phyloP scores from a whole-genome alignment of 2,888 invertebrate species.

The Gerris lacustris region DNA sequence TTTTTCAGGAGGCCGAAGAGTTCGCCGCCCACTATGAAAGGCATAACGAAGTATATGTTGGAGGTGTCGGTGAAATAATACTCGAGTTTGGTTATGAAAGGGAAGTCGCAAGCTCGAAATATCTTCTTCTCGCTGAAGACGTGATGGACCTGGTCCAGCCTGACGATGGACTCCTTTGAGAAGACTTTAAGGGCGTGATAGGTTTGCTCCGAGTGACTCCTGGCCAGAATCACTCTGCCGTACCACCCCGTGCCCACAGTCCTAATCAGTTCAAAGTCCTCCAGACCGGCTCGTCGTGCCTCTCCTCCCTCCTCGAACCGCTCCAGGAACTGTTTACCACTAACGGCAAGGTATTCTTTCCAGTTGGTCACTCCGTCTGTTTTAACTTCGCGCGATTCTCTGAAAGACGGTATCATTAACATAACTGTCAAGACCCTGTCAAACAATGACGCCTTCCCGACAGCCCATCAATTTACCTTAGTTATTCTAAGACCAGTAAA shows the following conservation, averaged over 20 bases:
- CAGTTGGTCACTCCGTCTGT: slow-evolving; percentile 13
- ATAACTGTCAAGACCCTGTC: neutral
- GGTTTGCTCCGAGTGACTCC: neutral
- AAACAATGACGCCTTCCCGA: neutral
- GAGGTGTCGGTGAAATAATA: slow-evolving; percentile 76
- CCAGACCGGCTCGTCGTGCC: slow-evolving; percentile 4
- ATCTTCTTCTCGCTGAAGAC: slow-evolving; percentile 61
- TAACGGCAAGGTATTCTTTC: slow-evolving; percentile 16
- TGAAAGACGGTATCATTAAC: slow-evolving; percentile 2
- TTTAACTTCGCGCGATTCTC: neutral
- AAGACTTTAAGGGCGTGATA: slow-evolving; percentile 21
- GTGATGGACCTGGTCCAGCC: slow-evolving; percentile 20
- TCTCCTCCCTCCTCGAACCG: slow-evolving; percentile 7
- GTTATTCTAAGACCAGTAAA: too few species aligned
- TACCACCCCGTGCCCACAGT: slow-evolving; percentile 21
- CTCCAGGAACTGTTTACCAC: slow-evolving; percentile 16
- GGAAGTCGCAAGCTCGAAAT: slow-evolving; percentile 72
- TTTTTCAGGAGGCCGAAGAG: slow-evolving; percentile 67
- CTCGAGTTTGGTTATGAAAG: slow-evolving; percentile 78
- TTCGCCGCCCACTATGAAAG: slow-evolving; percentile 76
- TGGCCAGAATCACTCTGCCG: slow-evolving; percentile 19
- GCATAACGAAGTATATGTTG: slow-evolving; percentile 71
- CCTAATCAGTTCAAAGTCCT: slow-evolving; percentile 18
- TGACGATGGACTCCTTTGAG: slow-evolving; percentile 17
- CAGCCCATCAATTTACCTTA: too few species aligned